Evolutionary conservation across 2,888 invertebrate genomes (phyloP).

Genomic region (Heliconius aoede): DNA sequence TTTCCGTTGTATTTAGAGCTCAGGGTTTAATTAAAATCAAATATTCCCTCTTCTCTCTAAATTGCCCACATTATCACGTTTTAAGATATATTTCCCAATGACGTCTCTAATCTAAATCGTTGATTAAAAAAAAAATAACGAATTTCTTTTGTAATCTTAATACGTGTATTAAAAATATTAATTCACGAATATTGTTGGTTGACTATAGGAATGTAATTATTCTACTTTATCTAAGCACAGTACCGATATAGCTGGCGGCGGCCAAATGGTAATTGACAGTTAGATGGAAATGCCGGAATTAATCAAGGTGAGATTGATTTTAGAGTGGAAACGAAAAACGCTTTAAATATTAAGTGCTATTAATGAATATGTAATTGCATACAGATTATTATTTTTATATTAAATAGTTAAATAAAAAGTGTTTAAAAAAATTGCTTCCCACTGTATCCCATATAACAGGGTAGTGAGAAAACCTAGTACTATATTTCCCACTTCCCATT

Average conservation of each 20-base stretch:
- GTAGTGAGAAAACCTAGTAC: too few relatives aligned
- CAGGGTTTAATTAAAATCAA: neutral
- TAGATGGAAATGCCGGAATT: slow-evolving; percentile 29
- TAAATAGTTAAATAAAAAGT: neutral
- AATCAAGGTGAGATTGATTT: slow-evolving; percentile 20
- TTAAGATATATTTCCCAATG: neutral
- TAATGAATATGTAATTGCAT: neutral
- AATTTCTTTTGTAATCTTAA: neutral
- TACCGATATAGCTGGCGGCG: slow-evolving; percentile 25
- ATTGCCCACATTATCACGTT: too few relatives aligned
- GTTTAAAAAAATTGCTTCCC: neutral
- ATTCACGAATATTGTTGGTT: neutral
- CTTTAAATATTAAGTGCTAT: neutral
- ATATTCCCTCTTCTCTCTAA: neutral
- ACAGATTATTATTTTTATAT: neutral
- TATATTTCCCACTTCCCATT: too few relatives aligned
- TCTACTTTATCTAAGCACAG: slow-evolving; percentile 16
- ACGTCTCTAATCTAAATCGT: too few relatives aligned
- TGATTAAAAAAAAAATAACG: too few relatives aligned
- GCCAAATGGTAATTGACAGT: slow-evolving; percentile 32
- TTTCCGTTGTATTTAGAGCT: neutral
- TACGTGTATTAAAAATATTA: neutral
- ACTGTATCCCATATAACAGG: too few relatives aligned
- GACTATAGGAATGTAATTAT: neutral
- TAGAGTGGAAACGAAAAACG: slow-evolving; percentile 10